Evolutionary conservation across 2,888 invertebrate genomes (phyloP).

Genomic region (Cryptocephalus moraei): DNA sequence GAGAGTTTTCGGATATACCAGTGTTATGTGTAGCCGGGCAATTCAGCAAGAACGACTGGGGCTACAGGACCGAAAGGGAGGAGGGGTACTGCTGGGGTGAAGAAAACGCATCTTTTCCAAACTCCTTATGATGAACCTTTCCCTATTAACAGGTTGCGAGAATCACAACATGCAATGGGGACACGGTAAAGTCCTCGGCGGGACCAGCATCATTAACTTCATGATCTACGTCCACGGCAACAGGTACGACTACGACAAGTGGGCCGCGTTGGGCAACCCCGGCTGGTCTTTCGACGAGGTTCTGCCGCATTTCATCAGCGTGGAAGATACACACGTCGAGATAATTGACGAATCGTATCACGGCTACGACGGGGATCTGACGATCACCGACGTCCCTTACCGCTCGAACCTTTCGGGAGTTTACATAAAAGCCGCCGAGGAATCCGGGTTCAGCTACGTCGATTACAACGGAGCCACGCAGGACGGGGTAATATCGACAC

Average conservation of each 20-base stretch:
- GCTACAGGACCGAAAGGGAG: constrained; percentile 68
- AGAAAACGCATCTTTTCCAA: no score
- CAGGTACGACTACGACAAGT: constrained; percentile 1
- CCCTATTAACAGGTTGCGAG: no score
- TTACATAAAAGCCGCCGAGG: constrained; percentile 51
- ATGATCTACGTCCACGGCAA: constrained; percentile 1
- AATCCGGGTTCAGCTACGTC: constrained; percentile 54
- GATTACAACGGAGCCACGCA: constrained; percentile 59
- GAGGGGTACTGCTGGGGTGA: constrained; percentile 47
- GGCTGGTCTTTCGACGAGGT: constrained; percentile 44
- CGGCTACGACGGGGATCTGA: constrained; percentile 34
- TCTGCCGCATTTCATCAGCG: constrained; percentile 34
- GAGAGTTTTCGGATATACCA: constrained; percentile 63
- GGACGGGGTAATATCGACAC: constrained; percentile 40
- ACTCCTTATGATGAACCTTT: no score
- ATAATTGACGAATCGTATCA: constrained; percentile 29
- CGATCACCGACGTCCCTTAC: constrained; percentile 28
- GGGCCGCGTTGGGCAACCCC: constrained; percentile 39
- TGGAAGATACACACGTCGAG: constrained; percentile 28
- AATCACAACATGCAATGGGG: not conserved
- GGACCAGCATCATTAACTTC: not conserved
- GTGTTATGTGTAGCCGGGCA: constrained; percentile 60
- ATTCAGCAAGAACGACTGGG: constrained; percentile 65
- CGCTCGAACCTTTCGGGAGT: constrained; percentile 41
- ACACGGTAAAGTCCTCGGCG: constrained; percentile 1